Evolutionary conservation across 2,888 invertebrate species (phyloP), one percentile per base, ranked within the genome.

Genomic region (Cephus pygmeus): DNA sequence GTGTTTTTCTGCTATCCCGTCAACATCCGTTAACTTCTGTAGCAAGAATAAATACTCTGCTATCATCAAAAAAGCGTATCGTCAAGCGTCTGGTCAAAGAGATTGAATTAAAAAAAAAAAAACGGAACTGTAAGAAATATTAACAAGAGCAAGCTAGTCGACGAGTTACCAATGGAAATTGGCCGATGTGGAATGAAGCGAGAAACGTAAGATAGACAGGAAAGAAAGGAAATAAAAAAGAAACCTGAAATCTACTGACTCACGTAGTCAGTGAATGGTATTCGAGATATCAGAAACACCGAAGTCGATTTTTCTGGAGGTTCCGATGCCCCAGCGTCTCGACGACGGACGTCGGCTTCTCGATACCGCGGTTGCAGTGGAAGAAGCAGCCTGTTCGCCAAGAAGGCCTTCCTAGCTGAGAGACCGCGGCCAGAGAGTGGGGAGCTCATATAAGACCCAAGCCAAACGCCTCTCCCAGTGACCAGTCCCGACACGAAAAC

Each of bases 401-500:
- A 82, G 83, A 84, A 83, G 87, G 85, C 88, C 88, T 90, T 88
- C 89, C 87, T 87, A 82, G 82, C 82, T 85, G 82, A 84, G 85
- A 86, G 86, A 86, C 87, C 83, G 85, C 84, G 81, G 80, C 73
- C 75, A 83, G 81, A 88, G 90, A 90, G 90, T 90, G 90, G 90
- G 90, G 90, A 88, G 89, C 86, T 90, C 90, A 90, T 90, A 90
- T 90, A 90, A 90, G 90, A 90, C 89, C 88, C 87, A 88, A 90
- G 84, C 86, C 89, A 90, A 90, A 89, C 88, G 89, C 89, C 90
- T 91, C 90, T 90, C 89, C 88, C 90, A 90, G 90, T 91, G 90
- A 90, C 87, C 90, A 91, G 90, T 90, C 90, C 88, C 88, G 88
- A 90, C 89, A 90, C 90, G 90, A 91, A 90, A 90, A 91, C 91